Base-by-base conservation (phyloP, 2,888 invertebrate genomes). In the Agapetus fuscipes region DNA sequence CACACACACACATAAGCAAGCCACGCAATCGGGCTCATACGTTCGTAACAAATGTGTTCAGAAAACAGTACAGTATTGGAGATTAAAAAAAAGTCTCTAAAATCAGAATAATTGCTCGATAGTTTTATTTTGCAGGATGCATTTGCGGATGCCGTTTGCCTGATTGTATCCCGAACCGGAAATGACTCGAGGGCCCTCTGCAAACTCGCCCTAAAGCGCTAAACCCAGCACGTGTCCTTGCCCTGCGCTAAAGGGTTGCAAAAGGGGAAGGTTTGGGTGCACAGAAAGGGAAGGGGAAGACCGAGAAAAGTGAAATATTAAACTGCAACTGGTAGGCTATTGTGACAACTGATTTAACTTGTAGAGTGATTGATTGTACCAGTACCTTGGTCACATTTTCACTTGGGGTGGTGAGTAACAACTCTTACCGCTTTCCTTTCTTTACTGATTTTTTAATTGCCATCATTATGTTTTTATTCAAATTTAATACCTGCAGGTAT, bases 311-410 rank as follows among this genome's bases (percentile, higher is more conserved):
- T 46, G 46, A 46, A 40, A 43, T 40, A 46, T 46, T 38, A 33
- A 35, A 34, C 31, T 25, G 46, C 46, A 47, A 47, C 46, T 43
- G 43, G 46, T 47, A 36, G 45, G 26, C 37, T 30, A 43, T 38
- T 39, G 43, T 34, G 25, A 26, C 28, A 39, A 31, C 29, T 24
- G 33, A 43, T 39, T 39, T 9, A 20, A 20, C 20, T 9, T n/a
- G n/a, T n/a, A n/a, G n/a, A n/a, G n/a, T n/a, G n/a, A n/a, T n/a
- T n/a, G n/a, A n/a, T n/a, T n/a, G n/a, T n/a, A n/a, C n/a, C n/a
- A n/a, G n/a, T n/a, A n/a, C n/a, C n/a, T n/a, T 30, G 16, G 27
- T 16, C 15, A 17, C 11, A 31, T 31, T 37, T 30, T 25, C 31
- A 17, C 30, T 15, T 17, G n/a, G 15, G 25, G 9, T 25, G 14